Base-by-base conservation (phyloP, 1,140 invertebrate species). In the Magallana ariakensis region DNA sequence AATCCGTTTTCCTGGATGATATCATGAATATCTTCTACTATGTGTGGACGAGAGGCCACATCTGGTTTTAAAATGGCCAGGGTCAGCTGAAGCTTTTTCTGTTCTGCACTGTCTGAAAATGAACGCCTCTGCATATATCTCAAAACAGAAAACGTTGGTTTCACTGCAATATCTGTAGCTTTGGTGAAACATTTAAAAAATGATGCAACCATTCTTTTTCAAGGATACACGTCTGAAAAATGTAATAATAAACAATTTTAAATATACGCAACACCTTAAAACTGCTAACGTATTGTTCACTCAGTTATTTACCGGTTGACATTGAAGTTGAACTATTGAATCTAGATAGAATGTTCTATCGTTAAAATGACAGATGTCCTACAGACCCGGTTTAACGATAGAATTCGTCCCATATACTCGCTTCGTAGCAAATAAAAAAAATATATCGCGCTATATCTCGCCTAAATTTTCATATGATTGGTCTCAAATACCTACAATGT, bases 1-100 rank as follows among this genome's bases (percentile, higher is more conserved):
- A 98, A 98, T 89, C 96, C 96, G 93, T 96, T 96, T 55, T 96
- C 94, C 11, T 96, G 88, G 87, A 98, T 97, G 87, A 96, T 93
- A 60, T 96, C 66, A 84, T 90, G 89, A 55, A 94, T 92, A 84
- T 92, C 90, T 90, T 92, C 90, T 3, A 94, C 88, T 22, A 94
- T 87, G 85, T 93, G 91, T 46, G 93, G 93, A 58, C 91, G 90
- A n/a, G 91, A 87, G 33, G 92, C 90, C 82, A 93, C 87, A 88
- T 94, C 93, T 62, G 94, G 94, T 85, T 94, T 94, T 5, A 94
- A 85, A 66, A 94, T 91, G 16, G 93, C 93, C 70, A 94, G 85
- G 15, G 94, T 94, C 55, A 94, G 85, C 83, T 93, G 92, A 10
- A 94, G 80, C 46, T 82, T 82, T 46, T 46, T 46, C 5, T 1